Conservation (phyloP, 2,113 vertebrate genomes). For the Trachemys scripta region DNA sequence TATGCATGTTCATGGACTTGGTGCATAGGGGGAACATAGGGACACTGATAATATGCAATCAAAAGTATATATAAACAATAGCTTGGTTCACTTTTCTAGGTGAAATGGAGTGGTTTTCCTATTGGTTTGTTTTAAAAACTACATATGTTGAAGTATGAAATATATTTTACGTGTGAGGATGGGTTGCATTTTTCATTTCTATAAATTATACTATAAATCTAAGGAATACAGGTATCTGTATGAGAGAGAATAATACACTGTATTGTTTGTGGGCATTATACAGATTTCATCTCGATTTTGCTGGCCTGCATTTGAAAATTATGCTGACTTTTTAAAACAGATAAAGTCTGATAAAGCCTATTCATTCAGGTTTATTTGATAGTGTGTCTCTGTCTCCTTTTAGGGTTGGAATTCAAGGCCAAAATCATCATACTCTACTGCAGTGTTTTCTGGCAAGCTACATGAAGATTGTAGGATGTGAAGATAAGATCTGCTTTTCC, state of each 20-base stretch:
- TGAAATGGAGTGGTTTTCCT: accelerated
- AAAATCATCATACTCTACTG: background rate
- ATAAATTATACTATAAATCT: slow-evolving; percentile 14
- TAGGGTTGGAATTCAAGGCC: background rate
- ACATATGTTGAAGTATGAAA: background rate
- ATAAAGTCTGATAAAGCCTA: background rate
- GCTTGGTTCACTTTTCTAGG: background rate
- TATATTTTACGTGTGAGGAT: background rate
- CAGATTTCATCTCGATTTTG: background rate
- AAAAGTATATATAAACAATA: background rate
- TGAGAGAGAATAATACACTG: background rate
- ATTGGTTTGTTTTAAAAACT: background rate
- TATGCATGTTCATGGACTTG: background rate
- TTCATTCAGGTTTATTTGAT: background rate
- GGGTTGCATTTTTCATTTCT: slow-evolving; percentile 16
- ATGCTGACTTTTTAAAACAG: slow-evolving; percentile 6
- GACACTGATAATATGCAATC: background rate
- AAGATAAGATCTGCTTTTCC: slow-evolving; percentile 11
- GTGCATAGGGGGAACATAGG: background rate
- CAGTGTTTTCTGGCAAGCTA: background rate
- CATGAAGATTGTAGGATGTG: background rate
- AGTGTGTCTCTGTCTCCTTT: background rate
- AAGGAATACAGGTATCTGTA: slow-evolving; percentile 2
- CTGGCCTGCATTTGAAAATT: slow-evolving; percentile 8
- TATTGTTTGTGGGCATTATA: slow-evolving; percentile 5